Base-by-base conservation (phyloP, 2,888 invertebrate species). In the Allophyes oxyacanthae region DNA sequence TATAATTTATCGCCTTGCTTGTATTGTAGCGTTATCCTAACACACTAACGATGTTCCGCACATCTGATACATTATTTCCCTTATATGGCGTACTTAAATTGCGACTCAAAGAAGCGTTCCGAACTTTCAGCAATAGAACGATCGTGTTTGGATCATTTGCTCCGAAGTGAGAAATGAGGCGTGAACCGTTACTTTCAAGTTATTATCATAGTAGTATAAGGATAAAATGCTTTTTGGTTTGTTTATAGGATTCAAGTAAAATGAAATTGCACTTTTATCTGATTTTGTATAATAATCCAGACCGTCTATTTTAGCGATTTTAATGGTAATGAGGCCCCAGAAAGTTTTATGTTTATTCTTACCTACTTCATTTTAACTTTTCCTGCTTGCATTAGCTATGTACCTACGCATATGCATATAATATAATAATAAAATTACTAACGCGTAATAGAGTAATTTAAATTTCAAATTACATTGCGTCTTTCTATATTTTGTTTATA, bases 51-150 rank as follows among this genome's bases (percentile, higher is more conserved):
- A 74, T 59, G 54, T 45, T 41, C 45, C 20, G 26, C 61, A 55
- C 60, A 74, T 74, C 64, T 57, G 15, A 60, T 63, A 65, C 42
- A 60, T 64, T 67, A 70, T 67, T 62, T 59, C 58, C 71, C 72
- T 57, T 64, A 59, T 68, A 72, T 11, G 65, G 63, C 10, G 34
- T 49, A 52, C 49, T 58, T 55, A 50, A 62, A 59, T 54, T 60
- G 43, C 45, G 25, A 60, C 58, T 56, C 64, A 50, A 58, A 53
- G 59, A 30, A 46, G 37, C 38, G 49, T 40, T 55, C 49, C 52
- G 34, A 71, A 74, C 38, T 74, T 68, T 65, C 59, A 52, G 44
- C 20, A 58, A 63, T 38, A 38, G 38, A 38, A 52, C 57, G 58
- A 6, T 51, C 26, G 41, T 42, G 40, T 42, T 9, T 30, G 41